These are phyloP conservation scores for Petrolisthes manimaculis DNA, from an alignment of 2,888 invertebrate genomes.

Conservation along the genomic window DNA sequence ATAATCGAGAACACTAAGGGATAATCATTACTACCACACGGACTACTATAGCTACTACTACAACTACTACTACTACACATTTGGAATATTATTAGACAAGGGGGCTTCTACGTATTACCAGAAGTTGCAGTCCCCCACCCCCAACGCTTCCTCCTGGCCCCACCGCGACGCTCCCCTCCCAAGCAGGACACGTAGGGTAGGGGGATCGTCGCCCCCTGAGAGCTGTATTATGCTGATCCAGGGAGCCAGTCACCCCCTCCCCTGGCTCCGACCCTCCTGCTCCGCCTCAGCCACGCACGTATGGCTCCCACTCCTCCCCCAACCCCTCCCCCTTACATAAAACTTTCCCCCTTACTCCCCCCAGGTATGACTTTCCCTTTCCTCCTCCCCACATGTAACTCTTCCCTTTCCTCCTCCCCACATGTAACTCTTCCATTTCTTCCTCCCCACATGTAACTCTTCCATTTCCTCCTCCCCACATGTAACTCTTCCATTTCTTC, in stretches of 20 bases:
- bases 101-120: too few species aligned
- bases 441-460: background rate
- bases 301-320: background rate
- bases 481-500: background rate
- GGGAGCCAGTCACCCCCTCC: slow-evolving; percentile 1
- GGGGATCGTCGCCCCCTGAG: background rate
- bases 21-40: too few species aligned
- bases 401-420: background rate
- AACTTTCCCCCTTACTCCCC: background rate
- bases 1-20: too few species aligned
- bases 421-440: background rate
- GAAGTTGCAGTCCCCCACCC: too few species aligned
- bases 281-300: background rate
- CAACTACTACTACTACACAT: too few species aligned
- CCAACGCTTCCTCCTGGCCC: background rate
- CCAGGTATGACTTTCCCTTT: background rate
- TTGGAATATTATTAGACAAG: too few species aligned
- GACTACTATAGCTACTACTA: too few species aligned
- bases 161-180: background rate
- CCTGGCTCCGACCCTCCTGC: slow-evolving; percentile 1
- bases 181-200: background rate
- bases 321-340: background rate
- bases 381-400: background rate
- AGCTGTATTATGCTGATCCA: slow-evolving; percentile 18
- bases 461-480: background rate